A percentile compares a stretch with the other conserved stretches of the same genome.
These are phyloP conservation scores for Euglossa dilemma DNA, from an alignment of 1,140 invertebrate genomes.

Conservation along the genomic window DNA sequence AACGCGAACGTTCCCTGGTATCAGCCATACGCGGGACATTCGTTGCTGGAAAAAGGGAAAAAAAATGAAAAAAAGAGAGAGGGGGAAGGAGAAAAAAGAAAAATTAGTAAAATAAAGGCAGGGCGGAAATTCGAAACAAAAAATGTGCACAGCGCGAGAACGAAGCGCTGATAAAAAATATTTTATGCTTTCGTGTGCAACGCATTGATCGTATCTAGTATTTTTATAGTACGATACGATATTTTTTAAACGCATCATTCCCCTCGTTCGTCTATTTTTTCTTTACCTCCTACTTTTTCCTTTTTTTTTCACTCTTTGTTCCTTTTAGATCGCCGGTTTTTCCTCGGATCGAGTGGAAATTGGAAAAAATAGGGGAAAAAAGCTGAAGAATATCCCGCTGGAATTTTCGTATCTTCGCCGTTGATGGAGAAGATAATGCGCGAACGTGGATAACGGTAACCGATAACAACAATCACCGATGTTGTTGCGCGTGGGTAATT, in stretches of 20 bases:
- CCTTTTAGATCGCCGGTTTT: no score
- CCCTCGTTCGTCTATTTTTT: neutral
- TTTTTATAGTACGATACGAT: neutral
- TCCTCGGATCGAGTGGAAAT: neutral
- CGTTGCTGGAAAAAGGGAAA: neutral
- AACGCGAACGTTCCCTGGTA: slow-evolving; percentile 13
- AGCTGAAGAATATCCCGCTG: neutral
- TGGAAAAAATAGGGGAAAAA: neutral
- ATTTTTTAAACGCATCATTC: neutral
- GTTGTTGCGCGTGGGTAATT: neutral
- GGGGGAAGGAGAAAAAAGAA: no score
- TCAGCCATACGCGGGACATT: slow-evolving; percentile 21
- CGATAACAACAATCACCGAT: neutral
- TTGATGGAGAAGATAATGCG: no score
- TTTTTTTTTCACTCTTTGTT: no score
- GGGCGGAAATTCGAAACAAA: slow-evolving; percentile 8
- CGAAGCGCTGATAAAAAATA: slow-evolving; percentile 35
- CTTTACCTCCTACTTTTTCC: no score
- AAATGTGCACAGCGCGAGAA: neutral
- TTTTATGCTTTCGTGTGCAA: slow-evolving; percentile 1
- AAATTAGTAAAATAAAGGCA: neutral
- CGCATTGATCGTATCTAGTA: neutral
- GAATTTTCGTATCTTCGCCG: neutral
- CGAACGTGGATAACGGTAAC: neutral
- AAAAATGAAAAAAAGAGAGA: neutral